Base-by-base conservation (phyloP, 1,140 invertebrate species). In the Andricus grossulariae region DNA sequence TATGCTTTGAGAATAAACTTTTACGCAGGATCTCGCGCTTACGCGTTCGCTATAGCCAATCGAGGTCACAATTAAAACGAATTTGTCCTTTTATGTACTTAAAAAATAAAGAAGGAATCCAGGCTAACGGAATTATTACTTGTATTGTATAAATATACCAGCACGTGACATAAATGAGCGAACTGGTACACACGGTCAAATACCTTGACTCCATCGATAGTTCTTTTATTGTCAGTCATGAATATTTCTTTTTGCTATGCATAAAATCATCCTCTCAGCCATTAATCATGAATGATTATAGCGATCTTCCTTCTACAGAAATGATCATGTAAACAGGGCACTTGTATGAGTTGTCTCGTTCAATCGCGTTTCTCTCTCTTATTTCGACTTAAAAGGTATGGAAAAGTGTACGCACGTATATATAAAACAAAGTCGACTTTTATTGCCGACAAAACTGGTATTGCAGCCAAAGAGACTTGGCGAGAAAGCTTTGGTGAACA, bases 401-500 rank as follows among this genome's bases (percentile, higher is more conserved):
- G 6, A 66, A 32, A 25, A 5, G 25, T 15, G 39, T 45, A 45
- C 39, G 6, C 10, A 45, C 25, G 25, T 45, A 45, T 7, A 45
- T 45, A 45, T 66, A n/a, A 66, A 66, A 39, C 25, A 45, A 66
- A 66, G 57, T 66, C 25, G 57, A 66, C 11, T 3, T 32, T 10
- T 0, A 45, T 45, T 45, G 11, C 52, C 18, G 18, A 54, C n/a
- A 54, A n/a, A 66, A 66, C 13, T 66, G 32, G 32, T 66, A 66
- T 66, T 50, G 19, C 50, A 73, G 4, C 32, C 39, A 66, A 8
- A 45, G 8, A 16, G 32, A 50, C 19, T 52, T 60, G 57, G 50
- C 82, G 45, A 60, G 39, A 74, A 60, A 82, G 78, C 75, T 45
- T 81, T 51, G 77, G 73, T 78, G 49, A 54, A 72, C 50, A 74